These are phyloP conservation scores for Pimpla rufipes DNA, from an alignment of 2,888 invertebrate species.

Conservation along the genomic window DNA sequence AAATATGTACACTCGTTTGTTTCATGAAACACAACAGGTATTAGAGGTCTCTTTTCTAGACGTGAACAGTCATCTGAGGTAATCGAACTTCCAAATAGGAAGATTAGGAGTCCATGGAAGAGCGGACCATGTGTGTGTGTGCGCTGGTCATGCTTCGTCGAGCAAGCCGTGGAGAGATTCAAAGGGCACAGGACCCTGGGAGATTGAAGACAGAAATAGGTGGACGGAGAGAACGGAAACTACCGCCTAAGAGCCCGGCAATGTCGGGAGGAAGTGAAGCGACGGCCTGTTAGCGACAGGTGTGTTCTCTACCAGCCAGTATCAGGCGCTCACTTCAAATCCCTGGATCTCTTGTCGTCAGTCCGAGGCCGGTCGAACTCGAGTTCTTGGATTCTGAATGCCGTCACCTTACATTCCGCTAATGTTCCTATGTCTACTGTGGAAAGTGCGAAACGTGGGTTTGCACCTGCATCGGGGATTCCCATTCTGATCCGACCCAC, in stretches of 20 bases:
- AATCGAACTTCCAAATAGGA: constrained; percentile 20
- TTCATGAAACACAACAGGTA: constrained; percentile 10
- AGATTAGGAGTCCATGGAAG: neutral
- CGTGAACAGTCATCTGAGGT: constrained; percentile 4
- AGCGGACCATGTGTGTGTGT: neutral
- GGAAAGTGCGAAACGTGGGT: constrained; percentile 29
- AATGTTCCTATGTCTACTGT: neutral
- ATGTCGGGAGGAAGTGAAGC: constrained; percentile 37
- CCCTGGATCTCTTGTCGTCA: constrained; percentile 35
- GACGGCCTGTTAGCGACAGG: constrained; percentile 48
- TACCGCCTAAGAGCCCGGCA: constrained; percentile 20
- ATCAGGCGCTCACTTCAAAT: constrained; percentile 35
- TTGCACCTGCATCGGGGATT: constrained; percentile 51
- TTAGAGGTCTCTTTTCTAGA: constrained; percentile 27
- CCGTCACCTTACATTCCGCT: neutral
- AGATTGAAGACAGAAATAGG: constrained; percentile 11
- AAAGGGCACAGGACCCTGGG: neutral
- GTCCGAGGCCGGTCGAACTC: constrained; percentile 6
- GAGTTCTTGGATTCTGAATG: constrained; percentile 36
- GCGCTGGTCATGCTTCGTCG: constrained; percentile 37
- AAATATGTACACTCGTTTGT: constrained; percentile 18
- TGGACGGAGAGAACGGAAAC: constrained; percentile 12
- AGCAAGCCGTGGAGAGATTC: constrained; percentile 10
- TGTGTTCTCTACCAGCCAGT: constrained; percentile 34
- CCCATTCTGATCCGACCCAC: constrained; percentile 8